Conservation (phyloP, 2,888 invertebrate species). For the Himalopsyche anomala region DNA sequence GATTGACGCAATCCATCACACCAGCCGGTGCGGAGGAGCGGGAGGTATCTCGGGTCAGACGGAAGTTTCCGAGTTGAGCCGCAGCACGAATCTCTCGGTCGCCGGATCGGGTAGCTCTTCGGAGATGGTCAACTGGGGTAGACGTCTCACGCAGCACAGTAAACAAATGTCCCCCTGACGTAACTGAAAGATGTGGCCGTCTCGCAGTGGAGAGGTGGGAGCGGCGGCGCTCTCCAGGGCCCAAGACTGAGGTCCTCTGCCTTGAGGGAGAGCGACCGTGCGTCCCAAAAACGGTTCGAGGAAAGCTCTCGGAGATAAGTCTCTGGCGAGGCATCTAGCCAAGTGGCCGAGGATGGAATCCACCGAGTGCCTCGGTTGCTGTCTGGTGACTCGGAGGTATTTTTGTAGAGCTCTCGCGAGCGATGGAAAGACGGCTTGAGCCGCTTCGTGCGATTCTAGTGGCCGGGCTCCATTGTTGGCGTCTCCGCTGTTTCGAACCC, state of each 20-base stretch:
- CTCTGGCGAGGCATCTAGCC: conserved; percentile 93
- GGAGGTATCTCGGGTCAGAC: conserved; percentile 81
- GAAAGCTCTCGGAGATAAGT: conserved; percentile 95
- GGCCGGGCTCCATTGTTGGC: conserved; percentile 87
- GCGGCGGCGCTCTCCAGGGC: conserved; percentile 95
- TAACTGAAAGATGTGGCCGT: conserved; percentile 92
- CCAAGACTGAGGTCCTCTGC: conserved; percentile 93
- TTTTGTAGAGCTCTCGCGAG: conserved; percentile 97
- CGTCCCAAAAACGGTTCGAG: conserved; percentile 95
- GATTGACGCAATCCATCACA: conserved; percentile 42
- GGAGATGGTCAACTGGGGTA: conserved; percentile 96
- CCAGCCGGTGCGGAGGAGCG: conserved; percentile 59
- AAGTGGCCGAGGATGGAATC: conserved; percentile 94
- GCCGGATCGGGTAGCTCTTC: conserved; percentile 98
- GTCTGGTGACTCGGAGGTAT: conserved; percentile 94
- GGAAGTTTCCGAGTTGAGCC: conserved; percentile 97
- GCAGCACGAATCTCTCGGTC: conserved; percentile 94
- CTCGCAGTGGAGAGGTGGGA: conserved; percentile 89
- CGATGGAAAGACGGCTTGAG: conserved; percentile 97
- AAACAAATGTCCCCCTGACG: conserved; percentile 95
- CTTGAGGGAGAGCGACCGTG: conserved; percentile 89
- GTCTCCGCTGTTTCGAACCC: conserved; percentile 76
- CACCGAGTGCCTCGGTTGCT: conserved; percentile 96
- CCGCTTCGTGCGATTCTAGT: conserved; percentile 96
- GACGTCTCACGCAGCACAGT: conserved; percentile 87